phyloP scores from a whole-genome alignment of 2,888 invertebrate species.

The Entomobrya multifasciata region DNA sequence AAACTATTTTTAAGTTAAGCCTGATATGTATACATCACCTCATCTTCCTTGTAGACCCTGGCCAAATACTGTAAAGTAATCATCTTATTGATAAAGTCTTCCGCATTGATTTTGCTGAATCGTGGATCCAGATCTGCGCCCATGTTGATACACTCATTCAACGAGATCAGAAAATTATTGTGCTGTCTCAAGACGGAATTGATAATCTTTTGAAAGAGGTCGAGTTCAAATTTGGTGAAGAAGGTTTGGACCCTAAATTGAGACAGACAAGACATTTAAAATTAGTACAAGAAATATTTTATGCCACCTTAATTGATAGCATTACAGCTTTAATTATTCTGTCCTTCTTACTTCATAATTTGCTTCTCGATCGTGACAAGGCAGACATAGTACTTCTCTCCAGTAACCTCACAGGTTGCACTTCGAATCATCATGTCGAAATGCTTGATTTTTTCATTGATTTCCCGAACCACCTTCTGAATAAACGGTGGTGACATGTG shows the following conservation, averaged over 20 bases:
- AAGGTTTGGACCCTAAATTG: conserved; percentile 74
- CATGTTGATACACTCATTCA: conserved; percentile 74
- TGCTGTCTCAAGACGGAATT: conserved; percentile 73
- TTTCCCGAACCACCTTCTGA: conserved; percentile 76
- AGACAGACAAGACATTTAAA: conserved; percentile 31
- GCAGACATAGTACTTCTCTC: conserved; percentile 78
- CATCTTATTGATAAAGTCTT: conserved; percentile 76
- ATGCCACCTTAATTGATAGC: not conserved
- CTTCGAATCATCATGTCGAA: conserved; percentile 77
- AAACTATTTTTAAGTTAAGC: not conserved
- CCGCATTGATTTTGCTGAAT: conserved; percentile 65
- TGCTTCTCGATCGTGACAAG: conserved; percentile 77
- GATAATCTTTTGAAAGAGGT: conserved; percentile 77
- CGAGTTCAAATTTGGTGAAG: conserved; percentile 75
- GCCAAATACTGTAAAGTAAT: conserved; percentile 74
- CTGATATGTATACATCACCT: not conserved
- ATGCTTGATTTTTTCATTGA: conserved; percentile 74
- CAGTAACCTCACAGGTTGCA: conserved; percentile 76
- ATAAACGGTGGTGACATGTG: conserved; percentile 71
- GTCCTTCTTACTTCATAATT: conserved; percentile 75
- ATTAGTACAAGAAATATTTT: not conserved
- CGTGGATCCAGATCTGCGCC: conserved; percentile 68
- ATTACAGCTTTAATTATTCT: not conserved
- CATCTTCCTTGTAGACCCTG: conserved; percentile 55
- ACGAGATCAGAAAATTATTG: conserved; percentile 72